Evolutionary conservation across 2,113 vertebrate genomes (phyloP).

Genomic region (Talpa occidentalis): DNA sequence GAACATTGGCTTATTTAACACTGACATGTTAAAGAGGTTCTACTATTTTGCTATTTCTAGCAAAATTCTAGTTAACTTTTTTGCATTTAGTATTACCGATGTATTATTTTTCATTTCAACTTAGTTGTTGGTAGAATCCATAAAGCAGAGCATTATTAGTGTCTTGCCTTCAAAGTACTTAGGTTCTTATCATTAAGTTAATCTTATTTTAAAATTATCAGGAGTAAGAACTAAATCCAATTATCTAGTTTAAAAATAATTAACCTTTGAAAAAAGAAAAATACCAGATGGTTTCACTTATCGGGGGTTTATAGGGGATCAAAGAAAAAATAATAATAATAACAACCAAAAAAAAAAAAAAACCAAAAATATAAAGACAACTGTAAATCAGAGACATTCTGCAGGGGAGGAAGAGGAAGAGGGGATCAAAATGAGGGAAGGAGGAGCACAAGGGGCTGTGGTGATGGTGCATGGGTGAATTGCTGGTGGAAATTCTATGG

Average conservation of each 20-base stretch:
- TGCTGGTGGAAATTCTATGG: no score
- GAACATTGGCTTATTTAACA: not conserved
- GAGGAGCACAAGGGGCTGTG: no score
- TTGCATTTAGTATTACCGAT: not conserved
- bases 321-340: no score
- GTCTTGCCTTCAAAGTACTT: not conserved
- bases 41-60: not conserved
- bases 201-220: slow-evolving; percentile 23
- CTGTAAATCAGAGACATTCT: no score
- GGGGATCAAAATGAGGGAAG: no score
- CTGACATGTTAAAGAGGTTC: accelerated
- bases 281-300: no score
- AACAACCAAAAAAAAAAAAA: no score
- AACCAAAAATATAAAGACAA: no score
- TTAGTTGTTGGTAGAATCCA: not conserved
- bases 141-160: not conserved
- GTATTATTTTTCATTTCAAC: not conserved
- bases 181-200: slow-evolving; percentile 12
- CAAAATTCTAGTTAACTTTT: not conserved
- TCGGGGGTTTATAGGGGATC: no score
- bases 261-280: no score
- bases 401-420: no score
- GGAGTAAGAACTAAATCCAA: not conserved
- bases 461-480: no score
- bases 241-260: slow-evolving; percentile 45